These are phyloP conservation scores for Aldrovandia affinis DNA, from an alignment of 2,797 vertebrate genomes.

Conservation along the genomic window DNA sequence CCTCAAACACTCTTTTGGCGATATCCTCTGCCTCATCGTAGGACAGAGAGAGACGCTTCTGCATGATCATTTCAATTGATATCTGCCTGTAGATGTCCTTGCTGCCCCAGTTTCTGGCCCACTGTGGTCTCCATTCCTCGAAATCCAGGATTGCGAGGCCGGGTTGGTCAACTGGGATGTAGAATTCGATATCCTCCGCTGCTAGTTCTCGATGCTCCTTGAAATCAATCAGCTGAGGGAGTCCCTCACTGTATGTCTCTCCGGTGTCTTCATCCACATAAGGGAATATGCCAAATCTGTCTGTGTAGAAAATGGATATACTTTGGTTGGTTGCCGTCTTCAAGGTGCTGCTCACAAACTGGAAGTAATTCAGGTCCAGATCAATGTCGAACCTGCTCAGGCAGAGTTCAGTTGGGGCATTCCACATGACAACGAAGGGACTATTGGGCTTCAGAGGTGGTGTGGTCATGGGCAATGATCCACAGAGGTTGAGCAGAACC, in stretches of 20 bases:
- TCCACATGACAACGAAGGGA: slow-evolving; percentile 80
- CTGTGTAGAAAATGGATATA: slow-evolving; percentile 80
- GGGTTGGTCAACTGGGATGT: slow-evolving; percentile 66
- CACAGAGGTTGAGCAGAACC: not conserved
- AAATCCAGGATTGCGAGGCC: slow-evolving; percentile 84
- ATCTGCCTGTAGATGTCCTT: slow-evolving; percentile 74
- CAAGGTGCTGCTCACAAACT: slow-evolving; percentile 72
- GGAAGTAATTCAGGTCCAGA: slow-evolving; percentile 75
- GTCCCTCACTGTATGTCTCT: slow-evolving; percentile 64
- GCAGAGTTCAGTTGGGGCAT: slow-evolving; percentile 80
- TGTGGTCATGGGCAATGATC: slow-evolving; percentile 46
- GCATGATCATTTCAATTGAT: slow-evolving; percentile 69
- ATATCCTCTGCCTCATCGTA: slow-evolving; percentile 33
- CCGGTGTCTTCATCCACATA: slow-evolving; percentile 71
- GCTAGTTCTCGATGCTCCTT: slow-evolving; percentile 66
- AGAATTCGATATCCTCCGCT: slow-evolving; percentile 68
- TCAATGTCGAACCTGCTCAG: slow-evolving; percentile 56
- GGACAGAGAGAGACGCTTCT: slow-evolving; percentile 56
- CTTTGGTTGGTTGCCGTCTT: slow-evolving; percentile 67
- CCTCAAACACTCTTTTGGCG: slow-evolving; percentile 75
- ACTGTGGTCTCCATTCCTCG: slow-evolving; percentile 83
- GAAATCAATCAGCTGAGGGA: slow-evolving; percentile 73
- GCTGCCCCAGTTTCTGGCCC: slow-evolving; percentile 80
- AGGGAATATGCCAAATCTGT: slow-evolving; percentile 82
- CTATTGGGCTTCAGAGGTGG: slow-evolving; percentile 54